Evolutionary conservation across 2,888 invertebrate genomes (phyloP), one percentile per base, ranked within the genome.

Genomic region (Drosophila glabriapex): DNA sequence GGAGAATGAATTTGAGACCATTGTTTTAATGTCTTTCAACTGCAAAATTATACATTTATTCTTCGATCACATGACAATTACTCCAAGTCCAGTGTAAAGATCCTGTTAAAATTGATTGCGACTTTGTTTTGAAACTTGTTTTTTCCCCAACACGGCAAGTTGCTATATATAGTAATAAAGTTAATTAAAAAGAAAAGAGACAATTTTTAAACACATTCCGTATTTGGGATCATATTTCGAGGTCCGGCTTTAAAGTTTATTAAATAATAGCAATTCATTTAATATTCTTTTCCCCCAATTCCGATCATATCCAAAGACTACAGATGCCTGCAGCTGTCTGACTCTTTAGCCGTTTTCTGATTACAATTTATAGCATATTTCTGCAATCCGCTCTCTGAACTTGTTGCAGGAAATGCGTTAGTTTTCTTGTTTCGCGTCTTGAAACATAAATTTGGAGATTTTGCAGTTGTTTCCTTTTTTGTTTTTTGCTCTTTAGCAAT

Each of bases 391-490:
- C 4, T 22, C 31, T n/a, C 41, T 31, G 2, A 22, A 43, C 6
- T 41, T 22, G 58, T 12, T 4, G 3, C 39, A 39, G 28, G 37
- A 55, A 55, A 0, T 19, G 50, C n/a, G 12, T 3, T 4, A 29
- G 3, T 16, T 58, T n/a, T 9, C 5, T 29, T n/a, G n/a, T 16
- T 12, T 29, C 39, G 14, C 29, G 5, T 29, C 9, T 39, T 58
- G 22, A 16, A 25, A 39, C 19, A 39, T 29, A 9, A 29, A n/a
- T 56, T 19, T 5, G 41, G 22, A 58, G n/a, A 58, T 10, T 41
- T 56, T 56, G 39, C 56, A 56, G 56, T 39, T 39, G 39, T 56
- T 41, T 31, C 28, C 28, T 5, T n/a, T 41, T 41, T 41, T 31
- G 9, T 22, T 41, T n/a, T 41, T 14, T 16, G 39, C n/a, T 14